Percentiles rank a stretch among this genome's conserved stretches.
Conservation (phyloP, 2,888 invertebrate genomes). For the Steinernema carpocapsae region DNA sequence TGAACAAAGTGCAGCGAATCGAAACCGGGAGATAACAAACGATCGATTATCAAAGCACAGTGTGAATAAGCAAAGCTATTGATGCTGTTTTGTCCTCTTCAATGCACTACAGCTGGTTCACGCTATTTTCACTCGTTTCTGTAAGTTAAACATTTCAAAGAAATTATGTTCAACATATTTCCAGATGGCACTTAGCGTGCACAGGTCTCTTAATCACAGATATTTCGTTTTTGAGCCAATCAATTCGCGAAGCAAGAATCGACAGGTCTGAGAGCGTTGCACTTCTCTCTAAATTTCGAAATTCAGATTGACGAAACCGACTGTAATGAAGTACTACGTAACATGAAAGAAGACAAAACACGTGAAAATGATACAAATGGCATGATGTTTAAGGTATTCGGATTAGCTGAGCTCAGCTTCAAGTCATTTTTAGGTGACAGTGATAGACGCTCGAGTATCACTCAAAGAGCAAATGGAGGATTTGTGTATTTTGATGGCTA, state of each 20-base stretch:
- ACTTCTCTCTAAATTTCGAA: neutral
- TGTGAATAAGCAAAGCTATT: no score
- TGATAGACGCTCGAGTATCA: neutral
- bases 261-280: neutral
- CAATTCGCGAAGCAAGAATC: neutral
- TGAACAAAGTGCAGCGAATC: no score
- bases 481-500: neutral
- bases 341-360: neutral
- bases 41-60: no score
- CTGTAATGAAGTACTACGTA: neutral
- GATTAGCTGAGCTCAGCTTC: neutral
- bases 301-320: neutral
- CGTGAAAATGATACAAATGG: neutral
- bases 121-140: no score
- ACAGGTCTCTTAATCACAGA: neutral
- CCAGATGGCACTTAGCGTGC: no score
- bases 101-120: no score
- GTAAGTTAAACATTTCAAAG: no score
- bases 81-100: no score
- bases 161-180: no score
- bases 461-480: constrained; percentile 3
- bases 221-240: neutral
- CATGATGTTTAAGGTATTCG: neutral
- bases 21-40: no score
- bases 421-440: neutral